Evolutionary conservation across 2,113 vertebrate genomes (phyloP).

Genomic region (Rhinopomastus cyanomelas): DNA sequence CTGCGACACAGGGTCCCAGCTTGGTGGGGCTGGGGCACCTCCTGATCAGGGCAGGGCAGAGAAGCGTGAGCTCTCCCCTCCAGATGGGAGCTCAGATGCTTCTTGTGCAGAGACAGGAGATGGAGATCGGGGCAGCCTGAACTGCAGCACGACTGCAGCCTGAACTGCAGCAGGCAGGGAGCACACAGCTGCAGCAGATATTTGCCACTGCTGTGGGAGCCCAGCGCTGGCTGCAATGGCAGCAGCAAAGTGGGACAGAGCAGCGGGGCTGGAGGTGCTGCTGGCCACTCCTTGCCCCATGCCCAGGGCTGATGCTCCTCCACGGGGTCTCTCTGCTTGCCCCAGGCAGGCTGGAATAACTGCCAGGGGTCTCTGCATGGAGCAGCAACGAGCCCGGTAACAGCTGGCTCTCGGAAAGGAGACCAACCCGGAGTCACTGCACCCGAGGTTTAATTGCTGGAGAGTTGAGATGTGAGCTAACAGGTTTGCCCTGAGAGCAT

Average conservation of each 20-base stretch:
- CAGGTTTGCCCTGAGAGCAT: constrained; percentile 32
- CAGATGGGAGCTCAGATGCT: not conserved
- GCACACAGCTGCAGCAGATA: too few species aligned
- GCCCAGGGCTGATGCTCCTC: not conserved
- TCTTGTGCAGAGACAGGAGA: not conserved
- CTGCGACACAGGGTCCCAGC: too few species aligned
- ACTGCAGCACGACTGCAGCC: not conserved
- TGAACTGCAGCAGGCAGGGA: too few species aligned
- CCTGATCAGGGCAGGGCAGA: not conserved
- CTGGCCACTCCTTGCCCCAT: too few species aligned
- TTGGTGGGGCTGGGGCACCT: not conserved
- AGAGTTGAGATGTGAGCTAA: constrained; percentile 50
- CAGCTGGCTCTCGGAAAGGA: constrained; percentile 3
- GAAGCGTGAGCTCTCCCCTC: not conserved
- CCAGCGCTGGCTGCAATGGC: not conserved
- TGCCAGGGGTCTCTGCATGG: not conserved
- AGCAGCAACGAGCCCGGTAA: not conserved
- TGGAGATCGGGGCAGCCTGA: not conserved
- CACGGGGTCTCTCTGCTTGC: not conserved
- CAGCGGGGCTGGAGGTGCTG: not conserved
- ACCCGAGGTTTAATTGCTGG: constrained; percentile 50
- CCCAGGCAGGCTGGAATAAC: not conserved
- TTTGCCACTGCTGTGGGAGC: too few species aligned
- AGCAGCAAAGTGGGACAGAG: not conserved
- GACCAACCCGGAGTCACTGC: constrained; percentile 13